Evolutionary conservation across 2,797 vertebrate species (phyloP), one percentile per base, ranked within the genome.

Genomic region (Danio tinwini): DNA sequence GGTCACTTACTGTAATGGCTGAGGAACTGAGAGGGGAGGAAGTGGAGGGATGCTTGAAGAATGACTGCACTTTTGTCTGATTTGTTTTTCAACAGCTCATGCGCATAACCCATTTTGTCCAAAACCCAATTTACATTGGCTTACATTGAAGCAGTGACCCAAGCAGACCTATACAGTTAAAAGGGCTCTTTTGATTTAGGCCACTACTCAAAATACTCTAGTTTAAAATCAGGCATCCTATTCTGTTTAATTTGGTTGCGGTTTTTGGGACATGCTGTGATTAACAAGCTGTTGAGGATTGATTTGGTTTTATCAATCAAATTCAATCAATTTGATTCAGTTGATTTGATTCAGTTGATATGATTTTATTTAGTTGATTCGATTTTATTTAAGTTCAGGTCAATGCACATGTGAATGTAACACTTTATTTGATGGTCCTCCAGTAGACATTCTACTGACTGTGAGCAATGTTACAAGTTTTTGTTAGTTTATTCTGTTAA

Each of bases 81-180:
- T 19, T 91, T 89, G 13, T 92, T 76, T 81, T 93, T 93, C 88
- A 91, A 91, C 91, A 91, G 89, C 91, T 92, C 91, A 81, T 93
- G 85, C 81, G 84, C 90, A 90, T 89, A 91, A 93, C 91, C 90
- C 86, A 85, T 92, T 93, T 92, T 55, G 29, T 52, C 40, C 10
- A 42, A 70, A 42, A 16, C 39, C n/a, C 11, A 19, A 9, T 42
- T 55, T 42, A 55, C 16, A 40, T 52, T 7, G 49, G 9, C 6
- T 53, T 53, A 53, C 4, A n/a, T 19, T 40, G 16, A 53, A 53
- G 29, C 29, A 37, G 49, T 14, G 29, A 39, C 14, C 8, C 11
- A 29, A 29, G 29, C 11, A 14, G 45, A 42, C 8, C 39, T 39
- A 10, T 42, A 42, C 16, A 45, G 42, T 64, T 5, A 4, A 7